These are phyloP conservation scores for Campoplex nolae DNA, from an alignment of 2,888 invertebrate genomes.

Conservation along the genomic window DNA sequence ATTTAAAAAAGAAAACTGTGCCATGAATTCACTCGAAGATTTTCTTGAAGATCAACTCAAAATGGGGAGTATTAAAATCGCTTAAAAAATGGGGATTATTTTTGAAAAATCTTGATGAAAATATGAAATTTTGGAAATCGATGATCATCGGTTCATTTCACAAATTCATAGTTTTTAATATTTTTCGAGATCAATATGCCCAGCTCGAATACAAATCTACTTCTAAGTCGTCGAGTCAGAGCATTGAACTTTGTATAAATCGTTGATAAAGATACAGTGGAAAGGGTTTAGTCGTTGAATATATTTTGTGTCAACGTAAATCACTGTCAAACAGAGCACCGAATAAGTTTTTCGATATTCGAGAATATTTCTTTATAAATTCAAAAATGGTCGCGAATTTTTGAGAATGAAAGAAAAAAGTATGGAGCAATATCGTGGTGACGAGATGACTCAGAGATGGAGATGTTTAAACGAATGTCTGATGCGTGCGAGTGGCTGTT, in stretches of 20 bases:
- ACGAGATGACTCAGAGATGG: not conserved
- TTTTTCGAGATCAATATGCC: not conserved
- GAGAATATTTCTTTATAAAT: not conserved
- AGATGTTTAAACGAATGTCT: not conserved
- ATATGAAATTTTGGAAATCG: not conserved
- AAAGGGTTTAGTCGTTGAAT: not conserved
- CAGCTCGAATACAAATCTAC: not conserved
- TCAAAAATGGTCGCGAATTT: not conserved
- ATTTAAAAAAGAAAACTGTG: too few relatives aligned
- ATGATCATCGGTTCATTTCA: not conserved
- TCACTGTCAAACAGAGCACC: not conserved
- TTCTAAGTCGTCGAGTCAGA: not conserved
- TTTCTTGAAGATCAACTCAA: too few relatives aligned
- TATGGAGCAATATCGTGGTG: not conserved
- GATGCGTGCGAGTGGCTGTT: slow-evolving; percentile 12
- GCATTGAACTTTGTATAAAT: not conserved
- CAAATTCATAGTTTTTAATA: not conserved
- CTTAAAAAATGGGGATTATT: too few relatives aligned
- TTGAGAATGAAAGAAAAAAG: not conserved
- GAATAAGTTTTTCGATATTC: not conserved
- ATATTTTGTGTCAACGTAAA: too few relatives aligned
- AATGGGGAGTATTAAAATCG: too few relatives aligned
- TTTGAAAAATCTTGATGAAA: not conserved
- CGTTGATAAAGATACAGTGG: too few relatives aligned
- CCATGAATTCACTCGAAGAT: too few relatives aligned